Base-by-base conservation (phyloP, 2,888 invertebrate genomes). In the Venustoraphidia nigricollis region DNA sequence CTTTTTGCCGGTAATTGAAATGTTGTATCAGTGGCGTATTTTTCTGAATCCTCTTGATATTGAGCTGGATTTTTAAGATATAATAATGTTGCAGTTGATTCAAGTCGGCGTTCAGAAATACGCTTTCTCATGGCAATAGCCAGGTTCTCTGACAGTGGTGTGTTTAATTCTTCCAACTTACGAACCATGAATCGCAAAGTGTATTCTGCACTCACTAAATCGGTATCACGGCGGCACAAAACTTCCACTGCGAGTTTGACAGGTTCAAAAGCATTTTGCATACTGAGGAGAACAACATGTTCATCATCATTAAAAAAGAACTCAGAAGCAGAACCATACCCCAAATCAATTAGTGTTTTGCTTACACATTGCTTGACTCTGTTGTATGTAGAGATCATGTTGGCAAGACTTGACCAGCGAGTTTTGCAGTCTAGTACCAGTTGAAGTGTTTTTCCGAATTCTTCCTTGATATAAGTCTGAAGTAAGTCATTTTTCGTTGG, bases 401-500 rank as follows among this genome's bases (percentile, higher is more conserved):
- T 27, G 6, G 27, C 27, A 27, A 27, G 27, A 27, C 27, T 27
- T 46, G 37, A 50, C 53, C 51, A 52, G 39, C 53, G 42, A 40
- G 50, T 53, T 51, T 45, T 43, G 45, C 50, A 53, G 39, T 50
- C 50, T 41, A 41, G 34, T 10, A 52, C 42, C 14, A 50, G 49
- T 46, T 50, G 48, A 34, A 50, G 44, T 45, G 50, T 47, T 52
- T 41, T 50, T 27, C 27, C 27, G 6, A 27, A 27, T 27, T 27
- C 27, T 27, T 27, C 27, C 27, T 27, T 3, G 27, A 27, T 27
- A 27, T 27, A 27, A 27, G 6, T 27, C 27, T 27, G 27, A 6
- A 27, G 27, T 3, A 27, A 46, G 45, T 46, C 47, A 51, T 50
- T 49, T 48, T 50, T 49, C 41, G 43, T 53, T 53, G 49, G 41